Evolutionary conservation across 1,140 invertebrate species (phyloP), one percentile per base, ranked within the genome.

Genomic region (Papilio polyxenes): DNA sequence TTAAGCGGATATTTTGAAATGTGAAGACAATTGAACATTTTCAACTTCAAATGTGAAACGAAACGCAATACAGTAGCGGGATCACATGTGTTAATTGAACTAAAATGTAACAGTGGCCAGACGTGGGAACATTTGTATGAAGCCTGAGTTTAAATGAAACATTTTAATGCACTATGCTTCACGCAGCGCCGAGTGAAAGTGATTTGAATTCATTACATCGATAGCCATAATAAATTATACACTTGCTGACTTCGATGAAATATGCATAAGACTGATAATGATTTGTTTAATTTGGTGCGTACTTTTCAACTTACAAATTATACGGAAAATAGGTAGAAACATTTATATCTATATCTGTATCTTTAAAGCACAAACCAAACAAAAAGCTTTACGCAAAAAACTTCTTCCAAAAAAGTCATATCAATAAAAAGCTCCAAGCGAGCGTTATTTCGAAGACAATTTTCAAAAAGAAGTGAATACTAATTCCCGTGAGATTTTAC

Each of bases 1-100:
- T 79, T 79, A 79, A 79, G 37, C 76, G 76, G 76, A 79, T 62
- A 62, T 78, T 79, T 59, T 79, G 76, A 79, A 79, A 79, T 59
- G 76, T 40, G 56, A 79, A 79, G 56, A 79, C 76, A 79, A 79
- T 79, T 79, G 76, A 79, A 79, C 51, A 59, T 79, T 79, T 79
- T 79, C 53, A 37, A 59, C 51, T 31, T 79, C 53, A 79, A 79
- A 79, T 79, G 53, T 53, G 56, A 59, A 78, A 78, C 20, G 56
- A 78, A 79, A 40, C 76, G 76, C 76, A 79, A 79, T 62, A 79
- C 53, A 51, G 51, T 56, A 37, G 49, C 76, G 23, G 56, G 53
- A 53, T 59, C 76, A 79, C 37, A 79, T 40, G 76, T 79, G 76
- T 79, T 62, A 79, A 79, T 79, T 79, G 56, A 11, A 79, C 51